Base-by-base conservation (phyloP, 2,888 invertebrate species). In the Heliconius ethilla region DNA sequence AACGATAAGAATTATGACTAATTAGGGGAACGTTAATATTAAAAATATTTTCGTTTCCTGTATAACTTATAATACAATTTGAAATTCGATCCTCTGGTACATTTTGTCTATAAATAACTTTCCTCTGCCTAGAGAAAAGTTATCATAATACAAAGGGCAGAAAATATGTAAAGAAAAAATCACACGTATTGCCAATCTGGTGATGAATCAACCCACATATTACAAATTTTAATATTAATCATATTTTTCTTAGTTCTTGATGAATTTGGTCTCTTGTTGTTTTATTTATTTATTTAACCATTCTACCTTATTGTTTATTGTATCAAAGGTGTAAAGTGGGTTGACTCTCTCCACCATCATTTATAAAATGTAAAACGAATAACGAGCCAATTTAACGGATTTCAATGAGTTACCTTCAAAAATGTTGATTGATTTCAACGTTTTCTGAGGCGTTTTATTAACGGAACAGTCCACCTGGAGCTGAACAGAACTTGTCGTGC, bases 401-500 rank as follows among this genome's bases (percentile, higher is more conserved):
- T 89, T 87, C 88, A 86, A 83, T 25, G 85, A 90, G 90, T 91
- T 93, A 94, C 94, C 92, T 94, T 94, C 94, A 94, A 91, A 92
- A 93, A 91, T 90, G 93, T 94, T 94, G 93, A 93, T 90, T 87
- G 22, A 83, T 88, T 89, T 90, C 92, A 94, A 94, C 90, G 88
- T 94, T 94, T 94, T 92, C 86, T 94, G 94, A 94, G 94, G 94
- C 92, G 94, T 92, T 93, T 92, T 89, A 88, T 89, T 85, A 82
- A 83, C 83, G 83, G 84, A 45, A 86, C 83, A 88, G 88, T 89
- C 89, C 86, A 86, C 89, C 87, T 84, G 81, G 83, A 85, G 88
- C 88, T 91, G 85, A 87, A 81, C 85, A 85, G 89, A 85, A 85
- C 86, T 90, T 86, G 87, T 82, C 75, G 62, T 62, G 87, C 85